Base-by-base conservation (phyloP, 2,797 vertebrate species). In the Dromococcyx pavoninus region DNA sequence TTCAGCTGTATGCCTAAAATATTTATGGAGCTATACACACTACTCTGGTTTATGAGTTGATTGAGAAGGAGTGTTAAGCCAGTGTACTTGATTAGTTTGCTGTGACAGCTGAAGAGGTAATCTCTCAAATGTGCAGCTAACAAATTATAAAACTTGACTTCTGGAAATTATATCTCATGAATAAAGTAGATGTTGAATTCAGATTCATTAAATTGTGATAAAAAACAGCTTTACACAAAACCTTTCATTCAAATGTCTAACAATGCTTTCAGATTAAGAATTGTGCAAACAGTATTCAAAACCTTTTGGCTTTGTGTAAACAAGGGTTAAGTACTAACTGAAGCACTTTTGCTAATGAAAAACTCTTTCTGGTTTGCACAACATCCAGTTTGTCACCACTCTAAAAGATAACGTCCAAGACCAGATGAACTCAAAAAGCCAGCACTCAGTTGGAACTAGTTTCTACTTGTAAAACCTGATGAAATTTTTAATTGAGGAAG, bases 1-100 rank as follows among this genome's bases (percentile, higher is more conserved):
- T 88, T 94, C 86, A 95, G 78, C 75, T 88, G 58, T 69, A 80
- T 37, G 61, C 61, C 74, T 91, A 72, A 92, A 95, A 93, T 79
- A 95, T 87, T 94, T 89, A 89, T 58, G 69, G 58, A 82, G 57
- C 69, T 86, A 79, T 33, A 80, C n/a, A 88, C 46, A 39, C 81
- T 76, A 10, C n/a, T 80, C 57, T 74, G 41, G 80, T 89, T 95
- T 77, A 93, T 77, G 65, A 53, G 53, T 61, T 66, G 61, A 82
- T 51, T 67, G 61, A 94, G 53, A 87, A 86, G 82, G 50, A 24
- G 41, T 86, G 72, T 90, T 71, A 91, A 86, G 56, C 4, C 80
- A 69, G 62, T 30, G 64, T 65, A 78, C 91, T 90, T 60, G 83
- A 86, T 96, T 66, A 72, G 83, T 75, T 86, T 78, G 48, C 41